Evolutionary conservation across 1,140 invertebrate species (phyloP), one percentile per base, ranked within the genome.

Genomic region (Leptinotarsa defecta): DNA sequence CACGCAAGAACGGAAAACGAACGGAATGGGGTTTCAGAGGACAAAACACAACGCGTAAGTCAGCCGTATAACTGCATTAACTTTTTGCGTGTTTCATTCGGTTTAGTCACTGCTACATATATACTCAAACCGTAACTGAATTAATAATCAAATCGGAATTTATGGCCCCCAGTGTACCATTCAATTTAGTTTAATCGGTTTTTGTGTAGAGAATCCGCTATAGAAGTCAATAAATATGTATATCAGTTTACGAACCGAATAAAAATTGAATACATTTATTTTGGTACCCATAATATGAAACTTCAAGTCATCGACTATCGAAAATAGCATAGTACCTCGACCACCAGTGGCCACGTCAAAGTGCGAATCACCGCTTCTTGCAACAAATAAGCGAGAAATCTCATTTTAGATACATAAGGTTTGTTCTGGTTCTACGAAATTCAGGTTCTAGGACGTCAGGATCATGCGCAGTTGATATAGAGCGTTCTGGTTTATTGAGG

Each of bases 101-200:
- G 52, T 57, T 57, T 57, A 19, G 52, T 43, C 52, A 19, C 52
- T 57, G 52, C 52, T 57, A 57, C 15, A 57, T 57, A 57, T 57
- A 57, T 57, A 57, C 52, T 17, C 52, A 19, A 19, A 57, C 15
- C n/a, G 34, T 57, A 57, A 57, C 52, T 57, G 52, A 57, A 57
- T 57, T 57, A 15, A 57, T 57, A 57, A 57, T 57, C 52, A 57
- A 57, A 57, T 15, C 52, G n/a, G 6, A 57, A 57, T 57, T 57
- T 57, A 57, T 57, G 4, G 52, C 13, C 52, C 52, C 13, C n/a
- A n/a, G 52, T 57, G 52, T 57, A 57, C 52, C 17, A 57, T 57
- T 57, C 52, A 57, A 57, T 57, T 57, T 57, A 17, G 52, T 57
- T 57, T 57, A 57, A 57, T 57, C 52, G 52, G 52, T 57, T 57